Conservation (phyloP, 2,113 vertebrate species). For the Mystacornis crossleyi region DNA sequence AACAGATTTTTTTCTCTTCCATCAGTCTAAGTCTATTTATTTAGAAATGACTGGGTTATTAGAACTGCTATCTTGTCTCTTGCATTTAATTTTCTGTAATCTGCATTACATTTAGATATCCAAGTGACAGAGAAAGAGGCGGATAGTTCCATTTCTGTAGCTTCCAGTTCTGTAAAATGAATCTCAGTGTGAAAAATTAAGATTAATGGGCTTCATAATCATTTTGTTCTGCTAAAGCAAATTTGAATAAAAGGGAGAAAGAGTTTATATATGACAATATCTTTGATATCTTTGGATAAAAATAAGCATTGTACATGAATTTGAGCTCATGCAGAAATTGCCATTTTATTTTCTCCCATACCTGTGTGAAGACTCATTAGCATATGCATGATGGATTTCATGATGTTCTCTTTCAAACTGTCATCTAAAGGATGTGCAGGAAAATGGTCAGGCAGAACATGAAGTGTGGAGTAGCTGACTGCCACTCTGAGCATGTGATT, state of each 20-base stretch:
- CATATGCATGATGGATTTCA: background rate
- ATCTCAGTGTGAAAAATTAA: constrained; percentile 79
- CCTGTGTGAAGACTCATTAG: background rate
- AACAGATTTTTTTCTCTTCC: constrained; percentile 48
- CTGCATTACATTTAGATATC: constrained; percentile 73
- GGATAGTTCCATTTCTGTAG: constrained; percentile 65
- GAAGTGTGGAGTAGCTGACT: background rate
- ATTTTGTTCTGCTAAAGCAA: constrained; percentile 69
- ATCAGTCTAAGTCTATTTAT: constrained; percentile 78
- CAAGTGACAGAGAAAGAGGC: constrained; percentile 58
- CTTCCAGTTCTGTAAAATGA: constrained; percentile 70
- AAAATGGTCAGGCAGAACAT: background rate
- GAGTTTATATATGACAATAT: constrained; percentile 12
- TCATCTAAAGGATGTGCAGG: background rate
- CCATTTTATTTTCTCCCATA: background rate
- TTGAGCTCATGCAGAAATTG: background rate
- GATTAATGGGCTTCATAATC: constrained; percentile 82
- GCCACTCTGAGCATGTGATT: background rate
- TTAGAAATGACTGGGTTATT: constrained; percentile 77
- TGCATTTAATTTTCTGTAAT: constrained; percentile 78
- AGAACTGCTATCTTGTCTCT: constrained; percentile 69
- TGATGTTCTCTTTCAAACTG: background rate
- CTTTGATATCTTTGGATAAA: constrained; percentile 45
- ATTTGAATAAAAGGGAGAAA: constrained; percentile 65
- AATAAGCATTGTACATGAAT: background rate